These are phyloP conservation scores for Noturus placidus DNA, from an alignment of 2,113 vertebrate genomes.

Conservation along the genomic window DNA sequence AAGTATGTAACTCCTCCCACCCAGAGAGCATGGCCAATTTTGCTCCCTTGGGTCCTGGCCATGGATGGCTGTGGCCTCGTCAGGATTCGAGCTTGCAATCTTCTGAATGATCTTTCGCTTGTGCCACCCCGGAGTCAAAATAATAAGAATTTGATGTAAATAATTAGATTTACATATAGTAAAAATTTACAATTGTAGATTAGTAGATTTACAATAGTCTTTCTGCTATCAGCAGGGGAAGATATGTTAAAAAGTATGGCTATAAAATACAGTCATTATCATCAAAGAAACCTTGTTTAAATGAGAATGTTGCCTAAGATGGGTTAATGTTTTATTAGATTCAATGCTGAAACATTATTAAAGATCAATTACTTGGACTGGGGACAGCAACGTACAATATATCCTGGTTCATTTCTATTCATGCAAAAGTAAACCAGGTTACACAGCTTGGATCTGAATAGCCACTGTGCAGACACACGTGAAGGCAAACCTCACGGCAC, in stretches of 20 bases:
- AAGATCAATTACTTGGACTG: neutral
- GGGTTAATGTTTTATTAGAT: neutral
- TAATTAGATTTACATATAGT: too few relatives aligned
- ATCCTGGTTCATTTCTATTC: neutral
- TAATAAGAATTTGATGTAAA: too few relatives aligned
- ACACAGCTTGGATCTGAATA: neutral
- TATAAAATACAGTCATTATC: too few relatives aligned
- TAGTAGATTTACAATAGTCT: too few relatives aligned
- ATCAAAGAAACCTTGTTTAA: neutral
- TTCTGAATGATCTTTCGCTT: neutral
- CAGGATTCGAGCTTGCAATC: neutral
- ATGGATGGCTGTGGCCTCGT: too few relatives aligned
- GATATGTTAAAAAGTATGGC: too few relatives aligned
- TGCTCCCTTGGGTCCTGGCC: neutral
- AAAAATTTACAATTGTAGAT: too few relatives aligned
- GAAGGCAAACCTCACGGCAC: conserved; percentile 25
- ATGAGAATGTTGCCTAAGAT: neutral
- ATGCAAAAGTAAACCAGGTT: neutral
- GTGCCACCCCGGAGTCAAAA: too few relatives aligned
- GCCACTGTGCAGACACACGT: neutral
- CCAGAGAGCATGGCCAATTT: neutral
- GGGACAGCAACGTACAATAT: neutral
- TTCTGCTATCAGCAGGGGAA: too few relatives aligned
- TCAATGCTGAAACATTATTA: neutral
- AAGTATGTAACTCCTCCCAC: neutral